Evolutionary conservation across 1,140 invertebrate species (phyloP).

Genomic region (Calephelis nemesis): DNA sequence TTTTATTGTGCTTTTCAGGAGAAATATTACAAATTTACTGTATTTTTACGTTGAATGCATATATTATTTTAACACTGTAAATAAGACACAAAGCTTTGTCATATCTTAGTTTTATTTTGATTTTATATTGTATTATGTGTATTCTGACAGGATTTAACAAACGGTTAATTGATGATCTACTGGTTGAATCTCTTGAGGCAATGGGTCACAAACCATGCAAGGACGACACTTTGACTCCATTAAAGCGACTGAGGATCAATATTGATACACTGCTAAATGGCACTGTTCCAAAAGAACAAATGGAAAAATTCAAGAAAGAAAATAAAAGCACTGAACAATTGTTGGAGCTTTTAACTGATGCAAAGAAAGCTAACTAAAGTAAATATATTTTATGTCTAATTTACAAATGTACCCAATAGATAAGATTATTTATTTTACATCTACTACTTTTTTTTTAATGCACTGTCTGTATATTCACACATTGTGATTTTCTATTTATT

Average conservation of each 20-base stretch:
- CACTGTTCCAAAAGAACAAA: constrained; percentile 88
- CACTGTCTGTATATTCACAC: constrained; percentile 9
- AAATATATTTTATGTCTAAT: neutral
- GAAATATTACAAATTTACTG: constrained; percentile 6
- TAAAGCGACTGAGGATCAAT: constrained; percentile 84
- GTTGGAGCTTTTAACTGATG: constrained; percentile 84
- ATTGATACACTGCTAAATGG: constrained; percentile 88
- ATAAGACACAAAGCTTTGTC: constrained; percentile 18
- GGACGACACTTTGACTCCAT: constrained; percentile 77
- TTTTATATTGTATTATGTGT: constrained; percentile 22
- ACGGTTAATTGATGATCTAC: constrained; percentile 89
- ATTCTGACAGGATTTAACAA: constrained; percentile 82
- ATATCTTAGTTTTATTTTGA: neutral
- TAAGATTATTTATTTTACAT: constrained; percentile 22
- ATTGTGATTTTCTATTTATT: no score
- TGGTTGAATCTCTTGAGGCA: constrained; percentile 86
- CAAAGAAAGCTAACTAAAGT: constrained; percentile 42
- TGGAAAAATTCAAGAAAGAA: constrained; percentile 86
- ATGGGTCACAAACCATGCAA: constrained; percentile 84
- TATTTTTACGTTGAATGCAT: neutral
- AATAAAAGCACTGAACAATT: constrained; percentile 88
- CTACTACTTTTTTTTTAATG: constrained; percentile 10
- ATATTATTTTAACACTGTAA: constrained; percentile 16
- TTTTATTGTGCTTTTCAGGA: constrained; percentile 3
- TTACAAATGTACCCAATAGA: neutral